Conservation (phyloP, 1,140 invertebrate genomes). For the Cheumatopsyche charites region DNA sequence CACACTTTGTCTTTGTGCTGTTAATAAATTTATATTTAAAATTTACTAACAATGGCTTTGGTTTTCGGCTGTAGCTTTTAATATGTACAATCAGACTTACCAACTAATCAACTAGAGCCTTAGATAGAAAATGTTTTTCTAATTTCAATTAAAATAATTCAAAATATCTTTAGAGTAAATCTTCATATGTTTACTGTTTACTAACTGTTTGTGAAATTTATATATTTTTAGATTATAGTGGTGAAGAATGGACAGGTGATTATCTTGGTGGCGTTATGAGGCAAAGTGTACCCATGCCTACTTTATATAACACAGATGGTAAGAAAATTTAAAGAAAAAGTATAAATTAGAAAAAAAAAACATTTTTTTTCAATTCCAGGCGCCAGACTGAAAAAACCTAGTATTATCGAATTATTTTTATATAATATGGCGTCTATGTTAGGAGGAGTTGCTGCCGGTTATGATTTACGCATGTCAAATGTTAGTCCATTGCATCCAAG, state of each 20-base stretch:
- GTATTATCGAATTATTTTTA: constrained; percentile 81
- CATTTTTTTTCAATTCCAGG: constrained; percentile 50
- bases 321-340: constrained; percentile 47
- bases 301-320: constrained; percentile 73
- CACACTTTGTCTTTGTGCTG: too few species aligned
- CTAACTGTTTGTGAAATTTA: constrained; percentile 28
- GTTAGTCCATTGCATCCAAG: constrained; percentile 82
- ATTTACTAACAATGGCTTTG: too few species aligned
- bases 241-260: constrained; percentile 71
- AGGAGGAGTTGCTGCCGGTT: constrained; percentile 86
- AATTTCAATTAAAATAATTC: too few species aligned
- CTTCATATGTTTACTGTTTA: too few species aligned
- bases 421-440: constrained; percentile 91
- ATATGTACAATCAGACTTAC: too few species aligned
- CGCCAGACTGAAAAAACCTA: constrained; percentile 69
- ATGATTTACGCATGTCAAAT: constrained; percentile 87
- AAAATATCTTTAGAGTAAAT: too few species aligned
- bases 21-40: too few species aligned
- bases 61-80: too few species aligned
- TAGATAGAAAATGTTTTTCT: too few species aligned
- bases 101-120: too few species aligned
- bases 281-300: constrained; percentile 75
- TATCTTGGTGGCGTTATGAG: constrained; percentile 60
- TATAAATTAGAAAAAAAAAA: not conserved
- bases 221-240: constrained; percentile 63